phyloP scores from a whole-genome alignment of 2,797 vertebrate species.

The Tenualosa ilisha region DNA sequence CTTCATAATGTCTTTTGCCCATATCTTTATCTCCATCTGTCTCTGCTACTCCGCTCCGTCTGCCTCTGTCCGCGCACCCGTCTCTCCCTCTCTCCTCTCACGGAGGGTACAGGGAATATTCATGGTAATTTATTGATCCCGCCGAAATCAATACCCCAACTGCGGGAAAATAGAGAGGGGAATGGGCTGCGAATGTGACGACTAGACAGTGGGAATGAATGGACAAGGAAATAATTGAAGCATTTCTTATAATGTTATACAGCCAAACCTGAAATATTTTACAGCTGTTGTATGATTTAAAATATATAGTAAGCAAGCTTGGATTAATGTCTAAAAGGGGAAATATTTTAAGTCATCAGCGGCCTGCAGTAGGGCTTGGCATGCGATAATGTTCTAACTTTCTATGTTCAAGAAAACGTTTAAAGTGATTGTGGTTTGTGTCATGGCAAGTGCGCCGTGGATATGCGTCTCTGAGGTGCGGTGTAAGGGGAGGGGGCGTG shows the following conservation, averaged over 20 bases:
- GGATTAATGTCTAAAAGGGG: not conserved
- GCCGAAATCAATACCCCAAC: conserved; percentile 76
- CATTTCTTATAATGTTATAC: not conserved
- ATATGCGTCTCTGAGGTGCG: conserved; percentile 24
- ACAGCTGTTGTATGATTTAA: not conserved
- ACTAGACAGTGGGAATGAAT: conserved; percentile 30
- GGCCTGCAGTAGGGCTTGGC: not conserved
- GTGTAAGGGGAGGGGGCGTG: conserved; percentile 29
- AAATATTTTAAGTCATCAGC: not conserved
- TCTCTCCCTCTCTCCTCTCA: conserved; percentile 50
- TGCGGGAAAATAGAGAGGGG: conserved; percentile 65
- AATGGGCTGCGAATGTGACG: conserved; percentile 60
- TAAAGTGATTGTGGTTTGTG: conserved; percentile 16
- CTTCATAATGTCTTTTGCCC: conserved; percentile 27
- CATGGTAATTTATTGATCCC: conserved; percentile 85
- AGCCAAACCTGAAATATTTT: not conserved
- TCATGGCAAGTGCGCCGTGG: not conserved
- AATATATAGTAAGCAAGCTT: not conserved
- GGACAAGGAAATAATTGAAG: conserved; percentile 18
- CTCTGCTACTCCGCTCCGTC: conserved; percentile 49
- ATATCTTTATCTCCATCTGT: conserved; percentile 38
- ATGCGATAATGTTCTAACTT: conserved; percentile 2
- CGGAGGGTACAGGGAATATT: conserved; percentile 72
- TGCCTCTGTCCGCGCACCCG: conserved; percentile 53
- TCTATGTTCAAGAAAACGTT: conserved; percentile 5